Conservation (phyloP, 1,140 invertebrate genomes). For the Procambarus clarkii region DNA sequence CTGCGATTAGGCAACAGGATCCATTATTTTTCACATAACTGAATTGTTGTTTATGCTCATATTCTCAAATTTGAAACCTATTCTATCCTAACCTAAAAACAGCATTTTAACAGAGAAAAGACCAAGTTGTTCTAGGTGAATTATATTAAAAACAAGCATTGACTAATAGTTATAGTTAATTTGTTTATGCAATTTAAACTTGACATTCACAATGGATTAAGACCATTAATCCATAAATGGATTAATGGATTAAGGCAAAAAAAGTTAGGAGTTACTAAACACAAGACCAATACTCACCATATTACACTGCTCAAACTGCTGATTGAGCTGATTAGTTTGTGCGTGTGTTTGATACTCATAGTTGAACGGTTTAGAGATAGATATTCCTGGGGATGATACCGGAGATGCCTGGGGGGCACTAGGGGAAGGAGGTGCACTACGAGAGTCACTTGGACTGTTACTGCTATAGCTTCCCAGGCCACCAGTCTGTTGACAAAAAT, state of each 20-base stretch:
- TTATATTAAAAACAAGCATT: conserved; percentile 36
- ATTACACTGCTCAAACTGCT: conserved; percentile 65
- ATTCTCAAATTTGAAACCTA: too few relatives aligned
- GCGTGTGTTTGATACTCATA: conserved; percentile 62
- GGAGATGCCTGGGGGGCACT: conserved; percentile 62
- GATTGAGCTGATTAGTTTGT: conserved; percentile 66
- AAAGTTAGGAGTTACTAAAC: background rate
- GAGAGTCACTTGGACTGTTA: conserved; percentile 62
- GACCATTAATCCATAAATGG: background rate
- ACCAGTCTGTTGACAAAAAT: conserved; percentile 42
- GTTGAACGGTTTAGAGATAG: conserved; percentile 54
- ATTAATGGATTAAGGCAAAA: background rate
- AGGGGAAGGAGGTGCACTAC: conserved; percentile 61
- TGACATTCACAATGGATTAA: background rate
- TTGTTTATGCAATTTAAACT: background rate
- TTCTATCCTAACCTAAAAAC: too few relatives aligned
- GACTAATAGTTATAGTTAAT: too few relatives aligned
- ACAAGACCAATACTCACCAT: conserved; percentile 32
- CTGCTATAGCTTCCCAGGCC: conserved; percentile 60
- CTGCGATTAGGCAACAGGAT: too few relatives aligned
- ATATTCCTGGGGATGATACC: conserved; percentile 51
- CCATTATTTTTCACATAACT: too few relatives aligned
- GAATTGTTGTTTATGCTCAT: too few relatives aligned
- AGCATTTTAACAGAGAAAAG: too few relatives aligned
- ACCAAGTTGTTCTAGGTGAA: too few relatives aligned